Evolutionary conservation across 2,888 invertebrate genomes (phyloP).

Genomic region (Drosophila cognata): DNA sequence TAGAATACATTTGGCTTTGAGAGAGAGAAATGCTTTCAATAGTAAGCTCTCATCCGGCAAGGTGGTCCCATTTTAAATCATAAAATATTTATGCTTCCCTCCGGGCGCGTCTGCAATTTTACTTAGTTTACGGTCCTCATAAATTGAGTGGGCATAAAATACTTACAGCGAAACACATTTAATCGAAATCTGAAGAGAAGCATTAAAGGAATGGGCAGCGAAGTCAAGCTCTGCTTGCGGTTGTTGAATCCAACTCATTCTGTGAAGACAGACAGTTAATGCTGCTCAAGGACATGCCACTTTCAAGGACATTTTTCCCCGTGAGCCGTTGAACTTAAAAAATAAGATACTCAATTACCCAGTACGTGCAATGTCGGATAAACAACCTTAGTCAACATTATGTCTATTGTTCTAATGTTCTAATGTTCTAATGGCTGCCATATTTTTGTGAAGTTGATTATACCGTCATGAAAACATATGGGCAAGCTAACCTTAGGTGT

Average conservation of each 20-base stretch:
- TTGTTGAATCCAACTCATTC: slow-evolving; percentile 34
- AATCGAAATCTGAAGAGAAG: slow-evolving; percentile 49
- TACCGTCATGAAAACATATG: slow-evolving; percentile 46
- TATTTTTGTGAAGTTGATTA: slow-evolving; percentile 58
- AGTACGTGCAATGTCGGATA: slow-evolving; percentile 55
- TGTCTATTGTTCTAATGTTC: slow-evolving; percentile 11
- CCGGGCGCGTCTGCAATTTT: slow-evolving; percentile 55
- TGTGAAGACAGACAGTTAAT: slow-evolving; percentile 8
- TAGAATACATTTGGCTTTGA: slow-evolving; percentile 8
- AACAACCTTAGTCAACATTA: slow-evolving; percentile 39
- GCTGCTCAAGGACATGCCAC: slow-evolving; percentile 32
- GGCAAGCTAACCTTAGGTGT: slow-evolving; percentile 30
- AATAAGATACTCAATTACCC: slow-evolving; percentile 41
- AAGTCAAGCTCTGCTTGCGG: slow-evolving; percentile 6
- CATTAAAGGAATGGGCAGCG: slow-evolving; percentile 42
- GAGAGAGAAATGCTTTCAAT: slow-evolving; percentile 10
- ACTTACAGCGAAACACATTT: slow-evolving; percentile 63
- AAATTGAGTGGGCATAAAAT: slow-evolving; percentile 69
- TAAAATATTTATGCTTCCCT: slow-evolving; percentile 64
- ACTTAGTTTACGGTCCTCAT: slow-evolving; percentile 63
- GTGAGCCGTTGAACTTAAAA: slow-evolving; percentile 33
- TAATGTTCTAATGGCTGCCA: slow-evolving; percentile 54
- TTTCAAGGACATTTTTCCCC: slow-evolving; percentile 32
- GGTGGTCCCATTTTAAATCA: slow-evolving; percentile 58
- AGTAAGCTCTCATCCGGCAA: slow-evolving; percentile 26